Conservation (phyloP, 2,113 vertebrate genomes). For the Cyprinodon brontotheroides region DNA sequence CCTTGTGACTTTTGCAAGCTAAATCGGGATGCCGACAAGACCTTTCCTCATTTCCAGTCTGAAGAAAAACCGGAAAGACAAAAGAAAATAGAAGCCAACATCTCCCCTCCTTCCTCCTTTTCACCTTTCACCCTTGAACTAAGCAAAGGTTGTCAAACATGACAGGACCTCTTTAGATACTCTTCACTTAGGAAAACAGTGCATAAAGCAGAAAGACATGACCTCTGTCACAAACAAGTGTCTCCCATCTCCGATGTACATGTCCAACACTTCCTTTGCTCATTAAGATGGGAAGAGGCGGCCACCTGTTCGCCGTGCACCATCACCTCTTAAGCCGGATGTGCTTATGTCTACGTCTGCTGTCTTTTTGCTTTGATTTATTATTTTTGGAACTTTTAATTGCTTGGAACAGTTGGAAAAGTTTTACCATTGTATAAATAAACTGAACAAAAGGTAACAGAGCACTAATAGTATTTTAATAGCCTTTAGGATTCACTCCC, state of each 20-base stretch:
- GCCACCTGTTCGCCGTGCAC: neutral
- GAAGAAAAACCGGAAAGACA: slow-evolving; percentile 37
- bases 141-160: slow-evolving; percentile 25
- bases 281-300: neutral
- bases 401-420: neutral
- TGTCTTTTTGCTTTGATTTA: neutral
- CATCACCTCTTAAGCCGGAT: neutral
- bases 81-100: slow-evolving; percentile 49
- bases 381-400: neutral
- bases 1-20: slow-evolving; percentile 44
- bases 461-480: neutral
- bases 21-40: slow-evolving; percentile 45
- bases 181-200: slow-evolving; percentile 66
- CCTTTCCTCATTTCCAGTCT: slow-evolving; percentile 49
- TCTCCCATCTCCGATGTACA: slow-evolving; percentile 54
- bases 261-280: slow-evolving; percentile 60
- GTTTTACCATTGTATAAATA: neutral
- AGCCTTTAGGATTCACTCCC: neutral
- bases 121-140: slow-evolving; percentile 34
- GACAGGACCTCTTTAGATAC: slow-evolving; percentile 46
- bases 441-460: neutral
- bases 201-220: slow-evolving; percentile 32
- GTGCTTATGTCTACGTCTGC: neutral
- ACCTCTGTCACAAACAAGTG: slow-evolving; percentile 63
- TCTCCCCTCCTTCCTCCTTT: slow-evolving; percentile 56